Evolutionary conservation across 2,113 vertebrate genomes (phyloP).

Genomic region (Pedionomus torquatus): DNA sequence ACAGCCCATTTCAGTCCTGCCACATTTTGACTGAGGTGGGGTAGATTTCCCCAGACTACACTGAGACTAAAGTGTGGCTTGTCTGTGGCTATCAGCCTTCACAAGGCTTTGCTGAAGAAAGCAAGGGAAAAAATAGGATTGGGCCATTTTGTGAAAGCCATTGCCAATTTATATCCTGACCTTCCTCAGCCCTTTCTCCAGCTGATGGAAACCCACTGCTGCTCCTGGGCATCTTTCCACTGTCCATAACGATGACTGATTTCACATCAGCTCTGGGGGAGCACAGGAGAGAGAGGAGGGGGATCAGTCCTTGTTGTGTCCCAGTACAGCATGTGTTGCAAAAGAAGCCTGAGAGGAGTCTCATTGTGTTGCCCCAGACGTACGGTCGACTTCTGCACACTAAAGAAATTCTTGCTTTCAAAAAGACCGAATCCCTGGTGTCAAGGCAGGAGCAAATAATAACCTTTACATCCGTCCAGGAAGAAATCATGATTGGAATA

Average conservation of each 20-base stretch:
- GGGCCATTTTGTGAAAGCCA: background rate
- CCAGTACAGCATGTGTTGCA: background rate
- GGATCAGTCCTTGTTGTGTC: rapidly evolving
- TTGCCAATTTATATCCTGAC: background rate
- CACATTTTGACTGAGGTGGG: background rate
- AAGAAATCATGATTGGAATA: background rate
- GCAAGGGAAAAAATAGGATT: background rate
- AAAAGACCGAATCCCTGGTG: background rate
- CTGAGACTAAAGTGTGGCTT: background rate
- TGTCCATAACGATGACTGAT: rapidly evolving
- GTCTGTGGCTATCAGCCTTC: background rate
- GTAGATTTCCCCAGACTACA: background rate
- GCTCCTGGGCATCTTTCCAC: background rate
- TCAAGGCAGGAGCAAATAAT: background rate
- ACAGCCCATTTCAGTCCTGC: background rate
- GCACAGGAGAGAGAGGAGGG: rapidly evolving
- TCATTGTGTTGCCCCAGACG: rapidly evolving
- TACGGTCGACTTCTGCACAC: rapidly evolving
- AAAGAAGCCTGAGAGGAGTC: background rate
- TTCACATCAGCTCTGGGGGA: background rate
- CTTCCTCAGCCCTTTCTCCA: background rate
- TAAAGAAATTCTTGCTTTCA: background rate
- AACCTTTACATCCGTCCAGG: background rate
- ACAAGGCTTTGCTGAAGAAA: background rate
- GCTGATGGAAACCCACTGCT: background rate